These are phyloP conservation scores for Nematopogon swammerdamellus DNA, from an alignment of 2,888 invertebrate genomes.

Conservation along the genomic window DNA sequence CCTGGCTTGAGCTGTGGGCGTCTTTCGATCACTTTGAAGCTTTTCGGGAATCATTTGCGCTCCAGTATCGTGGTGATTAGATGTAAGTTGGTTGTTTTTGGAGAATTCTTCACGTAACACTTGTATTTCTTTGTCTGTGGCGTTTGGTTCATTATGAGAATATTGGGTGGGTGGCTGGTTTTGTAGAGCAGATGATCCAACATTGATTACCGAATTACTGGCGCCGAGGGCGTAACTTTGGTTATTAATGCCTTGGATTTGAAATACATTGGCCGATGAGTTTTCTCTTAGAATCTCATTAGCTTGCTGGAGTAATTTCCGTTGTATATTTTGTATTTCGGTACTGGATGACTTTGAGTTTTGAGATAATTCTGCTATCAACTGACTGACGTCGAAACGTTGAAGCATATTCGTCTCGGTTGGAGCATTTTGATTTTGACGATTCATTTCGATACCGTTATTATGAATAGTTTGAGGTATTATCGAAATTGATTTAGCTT, in stretches of 20 bases:
- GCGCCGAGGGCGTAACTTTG: not conserved
- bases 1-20: constrained; percentile 20
- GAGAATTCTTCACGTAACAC: no score
- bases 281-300: constrained; percentile 50
- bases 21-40: constrained; percentile 24
- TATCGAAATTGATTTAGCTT: no score
- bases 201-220: not conserved
- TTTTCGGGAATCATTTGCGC: constrained; percentile 44
- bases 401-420: not conserved
- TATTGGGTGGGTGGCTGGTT: no score
- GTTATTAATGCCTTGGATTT: not conserved
- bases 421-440: not conserved
- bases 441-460: not conserved
- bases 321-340: constrained; percentile 46
- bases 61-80: not conserved
- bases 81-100: no score
- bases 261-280: constrained; percentile 27
- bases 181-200: not conserved
- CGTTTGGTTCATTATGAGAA: no score
- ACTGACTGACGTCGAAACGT: constrained; percentile 37
- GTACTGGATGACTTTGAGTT: constrained; percentile 41
- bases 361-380: constrained; percentile 43
- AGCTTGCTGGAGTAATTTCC: constrained; percentile 40
- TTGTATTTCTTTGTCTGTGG: no score
- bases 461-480: not conserved